Evolutionary conservation across 2,797 vertebrate genomes (phyloP).

Genomic region (Adelosebastes latens): DNA sequence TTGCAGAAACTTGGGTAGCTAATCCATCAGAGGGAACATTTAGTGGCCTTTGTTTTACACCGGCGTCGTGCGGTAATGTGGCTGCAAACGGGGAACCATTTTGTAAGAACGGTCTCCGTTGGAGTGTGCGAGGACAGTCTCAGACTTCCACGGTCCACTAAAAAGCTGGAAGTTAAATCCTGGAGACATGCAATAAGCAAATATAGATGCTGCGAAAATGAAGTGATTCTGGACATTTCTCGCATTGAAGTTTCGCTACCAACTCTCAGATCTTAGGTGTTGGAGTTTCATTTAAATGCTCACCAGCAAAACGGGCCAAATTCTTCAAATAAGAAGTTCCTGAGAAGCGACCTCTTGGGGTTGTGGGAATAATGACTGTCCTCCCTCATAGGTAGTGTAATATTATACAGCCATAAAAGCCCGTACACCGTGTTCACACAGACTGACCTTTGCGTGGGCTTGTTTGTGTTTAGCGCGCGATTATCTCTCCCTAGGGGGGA

Average conservation of each 20-base stretch:
- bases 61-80: not conserved
- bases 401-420: not conserved
- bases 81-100: not conserved
- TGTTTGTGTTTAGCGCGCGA: not conserved
- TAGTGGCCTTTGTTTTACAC: not conserved
- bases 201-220: not conserved
- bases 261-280: not conserved
- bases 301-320: not conserved
- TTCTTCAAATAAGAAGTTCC: not conserved
- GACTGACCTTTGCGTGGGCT: not conserved
- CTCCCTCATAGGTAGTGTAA: not conserved
- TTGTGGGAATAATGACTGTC: not conserved
- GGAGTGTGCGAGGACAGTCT: not conserved
- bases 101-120: not conserved
- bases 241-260: not conserved
- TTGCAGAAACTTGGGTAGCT: not conserved
- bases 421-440: not conserved
- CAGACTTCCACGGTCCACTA: not conserved
- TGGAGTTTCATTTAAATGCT: not conserved
- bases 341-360: not conserved
- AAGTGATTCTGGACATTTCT: not conserved
- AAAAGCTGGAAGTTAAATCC: not conserved
- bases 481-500: no score
- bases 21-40: conserved; percentile 11
- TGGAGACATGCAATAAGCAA: not conserved